phyloP scores from a whole-genome alignment of 2,113 vertebrate genomes.

The Ammospiza caudacuta region DNA sequence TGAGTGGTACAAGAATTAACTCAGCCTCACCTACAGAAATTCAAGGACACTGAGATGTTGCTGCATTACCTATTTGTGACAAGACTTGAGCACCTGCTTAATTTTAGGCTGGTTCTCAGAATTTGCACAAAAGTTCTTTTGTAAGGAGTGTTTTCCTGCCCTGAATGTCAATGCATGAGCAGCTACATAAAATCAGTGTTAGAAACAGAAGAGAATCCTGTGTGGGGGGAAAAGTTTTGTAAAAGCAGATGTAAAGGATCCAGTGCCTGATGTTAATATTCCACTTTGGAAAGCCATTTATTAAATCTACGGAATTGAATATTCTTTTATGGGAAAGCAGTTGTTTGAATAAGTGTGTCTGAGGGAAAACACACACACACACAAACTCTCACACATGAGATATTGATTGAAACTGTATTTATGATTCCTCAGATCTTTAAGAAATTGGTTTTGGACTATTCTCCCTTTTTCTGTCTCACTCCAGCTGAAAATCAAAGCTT shows the following conservation, averaged over 20 bases:
- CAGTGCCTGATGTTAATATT: constrained; percentile 4
- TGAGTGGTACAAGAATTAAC: background rate
- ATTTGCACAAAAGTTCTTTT: background rate
- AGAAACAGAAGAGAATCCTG: background rate
- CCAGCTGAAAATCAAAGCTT: constrained; percentile 74
- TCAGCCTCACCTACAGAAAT: background rate
- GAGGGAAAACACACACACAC: background rate
- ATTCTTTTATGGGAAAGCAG: constrained; percentile 63
- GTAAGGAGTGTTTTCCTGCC: background rate
- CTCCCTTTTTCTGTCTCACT: constrained; percentile 45
- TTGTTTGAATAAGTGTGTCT: constrained; percentile 53
- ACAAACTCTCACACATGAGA: constrained; percentile 15
- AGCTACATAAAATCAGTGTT: background rate
- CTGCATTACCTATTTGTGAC: background rate
- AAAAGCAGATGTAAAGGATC: background rate
- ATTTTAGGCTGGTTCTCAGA: background rate
- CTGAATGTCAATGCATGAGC: background rate
- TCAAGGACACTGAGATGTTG: background rate
- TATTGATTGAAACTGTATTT: constrained; percentile 77
- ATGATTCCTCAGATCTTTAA: constrained; percentile 70
- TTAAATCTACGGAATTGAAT: constrained; percentile 43
- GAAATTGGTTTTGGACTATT: constrained; percentile 68
- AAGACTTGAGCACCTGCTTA: background rate
- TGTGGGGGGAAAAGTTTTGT: background rate
- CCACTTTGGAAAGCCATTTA: constrained; percentile 55